Conservation (phyloP, 2,113 vertebrate species). For the Odocoileus hemionus region DNA sequence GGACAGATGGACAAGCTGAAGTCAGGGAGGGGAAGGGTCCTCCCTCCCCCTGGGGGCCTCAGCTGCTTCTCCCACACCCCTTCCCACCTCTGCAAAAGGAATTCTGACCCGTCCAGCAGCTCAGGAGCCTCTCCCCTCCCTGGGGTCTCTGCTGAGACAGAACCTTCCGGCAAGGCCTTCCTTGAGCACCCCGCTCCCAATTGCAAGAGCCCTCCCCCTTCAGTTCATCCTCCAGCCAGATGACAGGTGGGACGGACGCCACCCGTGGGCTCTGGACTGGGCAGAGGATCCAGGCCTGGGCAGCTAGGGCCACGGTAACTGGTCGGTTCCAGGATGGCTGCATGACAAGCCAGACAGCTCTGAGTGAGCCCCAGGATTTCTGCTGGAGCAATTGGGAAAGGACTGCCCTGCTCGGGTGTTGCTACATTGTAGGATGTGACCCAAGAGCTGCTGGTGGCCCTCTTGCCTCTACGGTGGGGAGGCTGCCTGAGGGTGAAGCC, state of each 20-base stretch:
- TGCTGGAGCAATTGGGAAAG: not conserved
- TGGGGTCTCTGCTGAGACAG: not conserved
- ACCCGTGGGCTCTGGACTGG: not conserved
- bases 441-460: not conserved
- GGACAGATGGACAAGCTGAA: not conserved
- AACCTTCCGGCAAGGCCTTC: not conserved
- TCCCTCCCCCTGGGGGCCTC: not conserved
- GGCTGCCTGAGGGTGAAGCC: not conserved
- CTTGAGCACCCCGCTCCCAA: not conserved
- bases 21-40: not conserved
- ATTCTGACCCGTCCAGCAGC: not conserved
- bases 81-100: not conserved
- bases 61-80: not conserved
- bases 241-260: not conserved
- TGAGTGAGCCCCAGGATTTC: not conserved
- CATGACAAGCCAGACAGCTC: not conserved
- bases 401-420: not conserved
- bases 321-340: not conserved
- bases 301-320: not conserved
- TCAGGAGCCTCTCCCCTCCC: not conserved
- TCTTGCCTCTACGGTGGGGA: not conserved
- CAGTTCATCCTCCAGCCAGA: not conserved
- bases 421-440: not conserved
- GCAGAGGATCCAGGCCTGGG: not conserved
- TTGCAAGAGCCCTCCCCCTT: not conserved